Conservation (phyloP, 2,113 vertebrate species). For the Columbina picui region DNA sequence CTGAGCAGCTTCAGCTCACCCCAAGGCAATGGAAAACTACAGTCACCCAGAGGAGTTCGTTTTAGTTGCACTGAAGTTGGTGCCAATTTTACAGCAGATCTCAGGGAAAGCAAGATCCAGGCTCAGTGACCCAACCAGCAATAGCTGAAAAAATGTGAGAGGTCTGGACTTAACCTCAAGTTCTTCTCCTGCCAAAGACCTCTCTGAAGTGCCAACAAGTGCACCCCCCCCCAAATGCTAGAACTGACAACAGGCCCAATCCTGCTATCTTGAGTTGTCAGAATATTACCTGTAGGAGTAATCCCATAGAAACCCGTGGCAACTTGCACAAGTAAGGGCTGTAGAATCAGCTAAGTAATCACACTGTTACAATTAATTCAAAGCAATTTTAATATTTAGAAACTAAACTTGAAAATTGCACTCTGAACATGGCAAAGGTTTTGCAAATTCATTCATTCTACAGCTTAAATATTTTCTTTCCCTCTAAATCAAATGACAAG, state of each 20-base stretch:
- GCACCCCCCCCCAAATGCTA: fast-evolving
- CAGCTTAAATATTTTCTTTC: not conserved
- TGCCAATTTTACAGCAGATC: not conserved
- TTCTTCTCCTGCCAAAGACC: not conserved
- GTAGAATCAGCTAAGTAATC: not conserved
- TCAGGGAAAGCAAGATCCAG: not conserved
- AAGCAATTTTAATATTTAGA: not conserved
- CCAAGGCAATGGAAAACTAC: not conserved
- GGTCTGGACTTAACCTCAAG: not conserved
- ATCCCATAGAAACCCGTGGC: not conserved
- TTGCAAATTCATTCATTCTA: not conserved
- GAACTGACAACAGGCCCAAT: not conserved
- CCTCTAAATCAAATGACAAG: not conserved
- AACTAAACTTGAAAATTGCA: not conserved
- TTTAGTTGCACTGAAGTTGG: not conserved
- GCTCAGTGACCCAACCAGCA: not conserved
- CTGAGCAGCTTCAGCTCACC: not conserved
- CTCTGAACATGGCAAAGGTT: not conserved
- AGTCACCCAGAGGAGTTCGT: not conserved
- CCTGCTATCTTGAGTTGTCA: not conserved
- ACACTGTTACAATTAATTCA: not conserved
- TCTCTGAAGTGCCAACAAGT: not conserved
- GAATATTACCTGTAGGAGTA: not conserved
- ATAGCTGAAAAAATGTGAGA: not conserved
- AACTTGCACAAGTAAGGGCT: not conserved